Percentiles rank a stretch among this genome's conserved stretches.
Conservation (phyloP, 2,888 invertebrate species). For the Boloria euphrosyne region DNA sequence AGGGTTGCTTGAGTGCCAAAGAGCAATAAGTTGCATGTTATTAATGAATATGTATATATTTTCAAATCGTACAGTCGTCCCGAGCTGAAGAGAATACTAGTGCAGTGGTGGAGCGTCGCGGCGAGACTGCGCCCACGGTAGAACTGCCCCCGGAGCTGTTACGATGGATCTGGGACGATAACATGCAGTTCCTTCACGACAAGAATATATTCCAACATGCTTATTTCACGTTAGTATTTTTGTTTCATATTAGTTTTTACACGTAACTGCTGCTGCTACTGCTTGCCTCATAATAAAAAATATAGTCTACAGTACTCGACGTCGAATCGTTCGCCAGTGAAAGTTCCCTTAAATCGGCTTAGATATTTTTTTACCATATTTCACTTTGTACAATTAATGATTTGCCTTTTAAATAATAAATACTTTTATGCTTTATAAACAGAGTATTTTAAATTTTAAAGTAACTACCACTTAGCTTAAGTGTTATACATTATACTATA, state of each 20-base stretch:
- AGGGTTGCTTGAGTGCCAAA: no score
- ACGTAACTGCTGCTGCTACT: neutral
- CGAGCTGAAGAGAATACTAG: constrained; percentile 60
- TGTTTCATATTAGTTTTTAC: neutral
- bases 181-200: constrained; percentile 96
- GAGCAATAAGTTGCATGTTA: no score
- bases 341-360: no score
- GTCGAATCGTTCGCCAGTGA: no score
- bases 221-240: constrained; percentile 90
- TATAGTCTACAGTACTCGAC: no score
- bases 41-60: neutral
- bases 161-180: constrained; percentile 99
- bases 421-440: no score
- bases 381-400: no score
- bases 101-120: constrained; percentile 52
- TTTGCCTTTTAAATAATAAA: no score
- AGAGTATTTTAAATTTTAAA: no score
- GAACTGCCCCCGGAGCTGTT: constrained; percentile 91
- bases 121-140: constrained; percentile 52
- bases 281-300: neutral
- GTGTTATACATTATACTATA: no score
- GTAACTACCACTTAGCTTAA: no score
- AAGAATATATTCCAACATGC: constrained; percentile 98
- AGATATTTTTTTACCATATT: no score
- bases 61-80: constrained; percentile 55